Evolutionary conservation across 1,140 invertebrate genomes (phyloP), one percentile per base, ranked within the genome.

Genomic region (Penaeus japonicus): DNA sequence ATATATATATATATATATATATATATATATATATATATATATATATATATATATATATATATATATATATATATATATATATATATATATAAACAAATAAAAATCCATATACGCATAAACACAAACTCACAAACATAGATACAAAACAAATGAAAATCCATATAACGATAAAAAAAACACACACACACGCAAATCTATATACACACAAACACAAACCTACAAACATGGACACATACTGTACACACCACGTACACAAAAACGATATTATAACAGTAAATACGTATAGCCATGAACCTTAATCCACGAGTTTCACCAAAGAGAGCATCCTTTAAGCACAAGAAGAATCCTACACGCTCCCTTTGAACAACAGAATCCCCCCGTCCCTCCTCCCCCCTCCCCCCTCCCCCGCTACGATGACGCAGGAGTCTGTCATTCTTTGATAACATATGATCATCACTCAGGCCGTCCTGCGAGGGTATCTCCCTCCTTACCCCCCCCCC

Each of bases 41-140:
- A 70, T 70, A 70, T 70, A 70, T 70, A 70, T 70, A 70, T 70
- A 70, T n/a, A 70, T 70, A 70, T 70, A 70, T 70, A 70, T 27
- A 70, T 27, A 70, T 27, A 70, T 70, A 70, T 70, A 24, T 70
- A 70, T 70, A 70, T 70, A 70, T 70, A 24, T 27, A 70, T 70
- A 70, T 70, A 70, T 70, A 70, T 70, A 24, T 70, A 70, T 65
- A 70, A 27, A 70, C 10, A 70, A 27, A 70, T n/a, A 70, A 22
- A 70, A 22, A 70, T 70, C 17, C n/a, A n/a, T 65, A 65, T 65
- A 65, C 27, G 27, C 27, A 65, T 65, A 65, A n/a, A 4, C 27
- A 65, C 17, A 17, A 4, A 65, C 27, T 4, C 27, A 65, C 27
- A 65, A 4, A 65, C 17, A 65, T 65, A 65, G 3, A 65, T 65